Percentiles rank a stretch among this genome's conserved stretches.
phyloP scores from a whole-genome alignment of 2,888 invertebrate species.

The Myopa testacea region DNA sequence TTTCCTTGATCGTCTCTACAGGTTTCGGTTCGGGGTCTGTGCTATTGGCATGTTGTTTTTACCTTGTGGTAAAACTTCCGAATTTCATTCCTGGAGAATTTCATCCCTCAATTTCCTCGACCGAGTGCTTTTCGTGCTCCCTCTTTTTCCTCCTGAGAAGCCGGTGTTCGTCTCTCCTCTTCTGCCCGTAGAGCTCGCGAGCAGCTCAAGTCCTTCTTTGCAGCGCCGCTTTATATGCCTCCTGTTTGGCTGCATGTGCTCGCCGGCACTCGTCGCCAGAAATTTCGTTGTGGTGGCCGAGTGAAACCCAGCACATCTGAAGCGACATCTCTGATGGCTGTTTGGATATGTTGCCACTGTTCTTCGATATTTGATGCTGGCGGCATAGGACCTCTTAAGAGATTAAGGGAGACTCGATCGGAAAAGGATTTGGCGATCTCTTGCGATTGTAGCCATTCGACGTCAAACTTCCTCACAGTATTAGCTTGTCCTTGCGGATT shows the following conservation, averaged over 20 bases:
- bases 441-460: slow-evolving; percentile 19
- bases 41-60: no score
- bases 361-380: not conserved
- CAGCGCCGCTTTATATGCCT: no score
- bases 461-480: not conserved
- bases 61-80: no score
- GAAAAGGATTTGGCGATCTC: not conserved
- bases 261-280: not conserved
- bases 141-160: not conserved
- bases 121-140: not conserved
- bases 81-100: no score
- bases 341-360: not conserved
- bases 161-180: not conserved
- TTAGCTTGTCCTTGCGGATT: not conserved
- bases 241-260: not conserved
- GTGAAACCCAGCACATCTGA: slow-evolving; percentile 17
- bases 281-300: slow-evolving; percentile 6
- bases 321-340: not conserved
- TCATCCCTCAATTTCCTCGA: not conserved
- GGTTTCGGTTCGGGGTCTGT: no score
- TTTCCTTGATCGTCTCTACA: no score
- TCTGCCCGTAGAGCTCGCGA: slow-evolving; percentile 9
- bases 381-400: not conserved
- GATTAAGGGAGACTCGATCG: not conserved
- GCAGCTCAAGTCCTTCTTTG: no score